Base-by-base conservation (phyloP, 2,888 invertebrate genomes). In the Ganaspis brasiliensis region DNA sequence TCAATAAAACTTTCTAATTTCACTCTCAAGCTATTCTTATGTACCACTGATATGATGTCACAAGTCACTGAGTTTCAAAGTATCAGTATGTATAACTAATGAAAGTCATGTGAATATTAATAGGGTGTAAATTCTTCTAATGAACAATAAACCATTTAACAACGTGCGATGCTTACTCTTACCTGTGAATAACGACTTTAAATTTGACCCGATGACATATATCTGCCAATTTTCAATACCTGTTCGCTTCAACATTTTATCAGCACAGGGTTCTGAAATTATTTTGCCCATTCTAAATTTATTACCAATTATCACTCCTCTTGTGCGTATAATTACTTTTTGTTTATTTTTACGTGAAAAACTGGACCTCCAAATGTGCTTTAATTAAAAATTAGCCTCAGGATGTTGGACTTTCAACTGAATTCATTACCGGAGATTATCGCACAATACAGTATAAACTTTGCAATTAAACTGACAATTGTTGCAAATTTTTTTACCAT, bases 151-250 rank as follows among this genome's bases (percentile, higher is more conserved):
- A 67, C 9, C 37, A 14, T 40, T 40, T n/a, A 67, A 21, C 37
- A 21, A 19, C 6, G 37, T 12, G n/a, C n/a, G 21, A 21, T 40
- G 2, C 0, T 24, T 24, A 2, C 37, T n/a, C 37, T 21, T 40
- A 40, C 52, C 52, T 16, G 19, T 52, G 6, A 52, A 19, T 52
- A 16, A 52, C 52, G 19, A 9, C 52, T 52, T 52, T 19, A 52
- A 72, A 72, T 49, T 52, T 45, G 40, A 52, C 45, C 35, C 55
- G 19, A n/a, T 55, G 31, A 16, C 56, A 67, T 78, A 73, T 75
- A 75, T 74, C 74, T 79, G 75, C 75, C 76, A 75, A 77, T 73
- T 75, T 31, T 77, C 75, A 75, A 75, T 70, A 76, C 78, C 31
- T 63, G 26, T 14, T 78, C 80, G 80, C 78, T 78, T 78, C 75